Conservation (phyloP, 1,140 invertebrate genomes). For the Saccostrea glomerata region DNA sequence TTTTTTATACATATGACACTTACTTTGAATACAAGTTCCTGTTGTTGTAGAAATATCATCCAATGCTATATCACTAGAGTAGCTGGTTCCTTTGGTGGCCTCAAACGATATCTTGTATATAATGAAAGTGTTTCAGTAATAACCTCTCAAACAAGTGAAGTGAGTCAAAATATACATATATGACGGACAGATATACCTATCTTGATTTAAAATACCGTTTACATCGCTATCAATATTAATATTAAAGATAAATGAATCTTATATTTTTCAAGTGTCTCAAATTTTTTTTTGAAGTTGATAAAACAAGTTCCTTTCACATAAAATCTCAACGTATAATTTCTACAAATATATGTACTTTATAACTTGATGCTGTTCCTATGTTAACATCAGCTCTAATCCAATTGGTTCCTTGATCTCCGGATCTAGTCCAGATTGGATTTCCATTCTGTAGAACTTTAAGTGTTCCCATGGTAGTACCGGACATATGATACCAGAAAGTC, state of each 20-base stretch:
- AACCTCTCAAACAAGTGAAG: background rate
- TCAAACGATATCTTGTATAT: conserved; percentile 64
- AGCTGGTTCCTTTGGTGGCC: conserved; percentile 65
- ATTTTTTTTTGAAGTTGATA: too few species aligned
- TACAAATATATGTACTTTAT: background rate
- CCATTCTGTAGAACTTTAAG: background rate
- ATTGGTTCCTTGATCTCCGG: background rate
- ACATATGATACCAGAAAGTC: conserved; percentile 38
- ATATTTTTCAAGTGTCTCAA: too few species aligned
- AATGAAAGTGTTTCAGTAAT: background rate
- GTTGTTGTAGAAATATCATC: conserved; percentile 73
- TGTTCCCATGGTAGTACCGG: conserved; percentile 5
- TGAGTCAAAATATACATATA: too few species aligned
- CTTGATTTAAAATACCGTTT: too few species aligned
- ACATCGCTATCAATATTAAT: too few species aligned
- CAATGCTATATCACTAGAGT: conserved; percentile 72
- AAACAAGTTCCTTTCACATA: too few species aligned
- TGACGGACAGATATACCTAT: too few species aligned
- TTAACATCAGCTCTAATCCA: conserved; percentile 73
- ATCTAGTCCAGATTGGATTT: background rate
- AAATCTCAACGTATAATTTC: background rate
- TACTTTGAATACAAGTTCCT: background rate
- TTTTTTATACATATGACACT: too few species aligned
- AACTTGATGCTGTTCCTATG: background rate
- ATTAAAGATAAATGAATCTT: too few species aligned